phyloP scores from a whole-genome alignment of 2,888 invertebrate genomes.

The Cataglyphis livida region DNA sequence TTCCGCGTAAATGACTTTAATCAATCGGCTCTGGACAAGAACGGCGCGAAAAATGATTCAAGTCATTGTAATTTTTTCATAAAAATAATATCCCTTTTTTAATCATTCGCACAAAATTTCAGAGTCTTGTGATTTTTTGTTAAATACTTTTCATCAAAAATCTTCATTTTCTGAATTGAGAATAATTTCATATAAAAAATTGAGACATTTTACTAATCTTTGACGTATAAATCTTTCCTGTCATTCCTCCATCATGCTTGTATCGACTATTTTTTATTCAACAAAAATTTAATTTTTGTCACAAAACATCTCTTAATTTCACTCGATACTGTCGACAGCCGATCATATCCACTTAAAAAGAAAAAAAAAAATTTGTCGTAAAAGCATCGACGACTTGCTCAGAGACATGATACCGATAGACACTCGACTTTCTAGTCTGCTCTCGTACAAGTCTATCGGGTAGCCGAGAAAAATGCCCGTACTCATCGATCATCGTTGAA shows the following conservation, averaged over 20 bases:
- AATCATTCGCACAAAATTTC: neutral
- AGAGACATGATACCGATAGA: slow-evolving; percentile 41
- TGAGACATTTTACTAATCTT: neutral
- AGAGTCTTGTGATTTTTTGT: neutral
- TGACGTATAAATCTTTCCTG: neutral
- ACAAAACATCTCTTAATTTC: slow-evolving; percentile 11
- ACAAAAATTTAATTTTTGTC: neutral
- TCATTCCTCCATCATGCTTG: neutral
- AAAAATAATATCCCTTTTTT: neutral
- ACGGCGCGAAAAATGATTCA: neutral
- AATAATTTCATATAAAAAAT: neutral
- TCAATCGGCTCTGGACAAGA: neutral
- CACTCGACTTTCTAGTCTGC: slow-evolving; percentile 21
- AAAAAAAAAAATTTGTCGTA: neutral
- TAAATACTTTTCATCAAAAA: neutral
- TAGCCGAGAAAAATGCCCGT: slow-evolving; percentile 46
- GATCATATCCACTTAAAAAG: neutral
- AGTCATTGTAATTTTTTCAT: neutral
- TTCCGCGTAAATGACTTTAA: neutral
- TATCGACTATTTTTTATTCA: slow-evolving; percentile 1
- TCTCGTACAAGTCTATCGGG: slow-evolving; percentile 40
- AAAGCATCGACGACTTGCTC: slow-evolving; percentile 36
- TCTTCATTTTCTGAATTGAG: neutral
- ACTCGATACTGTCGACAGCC: neutral
- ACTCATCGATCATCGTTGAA: slow-evolving; percentile 50